These are phyloP conservation scores for Coenobita brevimanus DNA, from an alignment of 1,140 invertebrate species.

Conservation along the genomic window DNA sequence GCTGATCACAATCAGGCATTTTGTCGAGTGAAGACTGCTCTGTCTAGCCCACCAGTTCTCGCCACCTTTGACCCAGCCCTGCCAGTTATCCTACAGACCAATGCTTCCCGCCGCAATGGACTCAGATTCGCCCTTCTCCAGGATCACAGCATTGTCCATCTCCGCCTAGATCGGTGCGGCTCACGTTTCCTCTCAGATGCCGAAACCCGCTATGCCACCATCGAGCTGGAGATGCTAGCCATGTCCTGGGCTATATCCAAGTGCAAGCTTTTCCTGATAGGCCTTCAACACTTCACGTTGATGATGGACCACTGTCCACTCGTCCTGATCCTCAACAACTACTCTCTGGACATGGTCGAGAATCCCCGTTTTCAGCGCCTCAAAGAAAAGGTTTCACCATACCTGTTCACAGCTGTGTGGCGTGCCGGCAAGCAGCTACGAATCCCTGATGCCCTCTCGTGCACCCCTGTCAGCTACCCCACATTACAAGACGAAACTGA, in stretches of 20 bases:
- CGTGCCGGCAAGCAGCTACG: slow-evolving; percentile 9
- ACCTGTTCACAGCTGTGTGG: slow-evolving; percentile 4
- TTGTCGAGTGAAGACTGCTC: too few relatives aligned
- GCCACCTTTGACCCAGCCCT: too few relatives aligned
- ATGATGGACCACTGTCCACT: not conserved
- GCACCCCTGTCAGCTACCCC: not conserved
- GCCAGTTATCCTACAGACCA: too few relatives aligned
- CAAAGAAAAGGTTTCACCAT: too few relatives aligned
- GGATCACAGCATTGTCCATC: not conserved
- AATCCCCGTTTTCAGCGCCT: not conserved
- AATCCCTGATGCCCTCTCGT: slow-evolving; percentile 29
- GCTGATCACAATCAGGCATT: not conserved
- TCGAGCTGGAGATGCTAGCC: too few relatives aligned
- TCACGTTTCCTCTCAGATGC: not conserved
- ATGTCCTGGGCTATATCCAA: not conserved
- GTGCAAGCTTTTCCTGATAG: not conserved
- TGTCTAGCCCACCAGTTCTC: too few relatives aligned
- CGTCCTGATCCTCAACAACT: not conserved
- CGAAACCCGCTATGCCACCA: not conserved
- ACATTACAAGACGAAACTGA: not conserved
- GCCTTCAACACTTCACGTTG: too few relatives aligned
- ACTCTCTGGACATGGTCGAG: not conserved
- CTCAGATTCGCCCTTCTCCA: not conserved
- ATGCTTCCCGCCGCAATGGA: not conserved
- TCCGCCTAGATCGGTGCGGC: not conserved